Evolutionary conservation across 2,888 invertebrate genomes (phyloP), one percentile per base, ranked within the genome.

Genomic region (Pachydiplax longipennis): DNA sequence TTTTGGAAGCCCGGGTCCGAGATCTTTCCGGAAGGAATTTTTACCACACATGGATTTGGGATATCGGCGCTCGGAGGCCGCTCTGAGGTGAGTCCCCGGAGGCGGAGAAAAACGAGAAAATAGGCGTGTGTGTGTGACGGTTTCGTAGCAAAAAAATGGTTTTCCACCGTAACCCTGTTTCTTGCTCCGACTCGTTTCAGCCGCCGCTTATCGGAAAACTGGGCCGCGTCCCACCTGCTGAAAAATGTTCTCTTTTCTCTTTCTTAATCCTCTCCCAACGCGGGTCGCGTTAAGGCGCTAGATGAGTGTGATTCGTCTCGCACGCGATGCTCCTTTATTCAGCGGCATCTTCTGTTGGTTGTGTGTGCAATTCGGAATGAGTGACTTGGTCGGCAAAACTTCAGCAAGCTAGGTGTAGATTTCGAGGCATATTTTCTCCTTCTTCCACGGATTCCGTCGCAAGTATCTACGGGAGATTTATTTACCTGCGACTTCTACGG

Each of bases 61-160:
- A 87, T 87, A 87, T 87, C 87, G 87, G 65, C 87, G 87, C n/a
- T 87, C 87, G 22, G 87, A 65, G 61, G 87, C 87, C 61, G 87
- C 87, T 61, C 35, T 87, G 87, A 87, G 87, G 87, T 87, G 87
- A 87, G 83, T 83, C 37, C 37, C 37, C 5, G 37, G 37, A 37
- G 10, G 15, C 53, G 53, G 53, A 53, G 18, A 15, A 6, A 25
- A 48, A 25, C 12, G 13, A n/a, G 53, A n/a, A n/a, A n/a, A n/a
- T n/a, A n/a, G n/a, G n/a, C n/a, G n/a, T n/a, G n/a, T 15, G 40
- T 22, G 6, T 35, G 6, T 80, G 37, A 80, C 80, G 31, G 1
- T 44, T 48, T 44, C 25, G 48, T 48, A 0, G n/a, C n/a, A 48
- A 48, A 25, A n/a, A 10, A 25, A 13, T 53, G 53, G 1, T 53